Conservation (phyloP, 2,113 vertebrate species). For the Paedocypris sp. region DNA sequence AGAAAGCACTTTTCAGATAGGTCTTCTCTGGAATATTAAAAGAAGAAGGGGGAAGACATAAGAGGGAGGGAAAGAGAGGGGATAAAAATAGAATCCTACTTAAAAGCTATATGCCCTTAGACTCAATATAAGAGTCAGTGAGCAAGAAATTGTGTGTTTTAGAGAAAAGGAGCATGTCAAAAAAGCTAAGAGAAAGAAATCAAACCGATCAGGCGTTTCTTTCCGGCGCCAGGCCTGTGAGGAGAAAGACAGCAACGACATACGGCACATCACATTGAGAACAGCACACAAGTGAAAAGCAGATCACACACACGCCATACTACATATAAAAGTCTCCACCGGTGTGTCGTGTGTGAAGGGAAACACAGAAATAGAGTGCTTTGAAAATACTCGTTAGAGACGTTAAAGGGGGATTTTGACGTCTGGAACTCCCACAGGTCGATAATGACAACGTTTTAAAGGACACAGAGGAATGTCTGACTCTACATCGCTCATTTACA, state of each 20-base stretch:
- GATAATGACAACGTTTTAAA: not conserved
- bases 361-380: not conserved
- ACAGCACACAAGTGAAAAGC: not conserved
- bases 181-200: conserved; percentile 4
- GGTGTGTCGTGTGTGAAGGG: not conserved
- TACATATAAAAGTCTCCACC: not conserved
- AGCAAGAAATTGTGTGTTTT: not conserved
- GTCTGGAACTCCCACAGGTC: not conserved
- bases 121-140: conserved; percentile 16
- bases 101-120: conserved; percentile 23
- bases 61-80: not conserved
- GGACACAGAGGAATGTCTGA: not conserved
- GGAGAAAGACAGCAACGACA: not conserved
- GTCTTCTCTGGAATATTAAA: not conserved
- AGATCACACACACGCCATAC: not conserved
- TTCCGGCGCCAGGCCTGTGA: conserved; percentile 2
- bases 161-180: conserved; percentile 4
- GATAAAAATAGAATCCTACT: conserved; percentile 6
- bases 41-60: not conserved
- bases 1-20: conserved; percentile 12
- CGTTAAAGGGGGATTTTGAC: not conserved
- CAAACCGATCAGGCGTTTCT: not conserved
- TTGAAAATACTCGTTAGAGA: not conserved
- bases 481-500: not conserved
- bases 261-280: conserved; percentile 1